phyloP scores from a whole-genome alignment of 2,797 vertebrate species.

The Crenuchus spilurus region DNA sequence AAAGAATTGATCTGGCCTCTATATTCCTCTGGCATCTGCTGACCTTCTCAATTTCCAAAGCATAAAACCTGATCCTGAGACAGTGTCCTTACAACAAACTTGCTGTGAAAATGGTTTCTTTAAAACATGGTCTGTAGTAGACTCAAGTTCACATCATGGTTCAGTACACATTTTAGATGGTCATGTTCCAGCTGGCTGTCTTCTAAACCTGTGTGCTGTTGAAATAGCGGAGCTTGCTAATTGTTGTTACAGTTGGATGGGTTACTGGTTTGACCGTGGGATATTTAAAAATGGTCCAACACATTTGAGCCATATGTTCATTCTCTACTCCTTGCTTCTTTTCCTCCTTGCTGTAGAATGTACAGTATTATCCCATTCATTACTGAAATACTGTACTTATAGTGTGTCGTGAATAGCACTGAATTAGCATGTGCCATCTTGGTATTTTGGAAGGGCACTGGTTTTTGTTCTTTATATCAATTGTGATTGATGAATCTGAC shows the following conservation, averaged over 20 bases:
- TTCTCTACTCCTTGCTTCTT: neutral
- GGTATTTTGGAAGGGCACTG: neutral
- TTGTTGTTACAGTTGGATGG: conserved; percentile 59
- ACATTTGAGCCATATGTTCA: conserved; percentile 27
- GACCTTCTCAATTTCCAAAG: neutral
- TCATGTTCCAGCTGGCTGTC: conserved; percentile 17
- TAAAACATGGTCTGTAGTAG: conserved; percentile 1
- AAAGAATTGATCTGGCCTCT: conserved; percentile 7
- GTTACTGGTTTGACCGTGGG: neutral
- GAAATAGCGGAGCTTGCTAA: conserved; percentile 70
- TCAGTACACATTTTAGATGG: conserved; percentile 7
- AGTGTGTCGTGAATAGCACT: neutral
- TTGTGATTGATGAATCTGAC: conserved; percentile 78
- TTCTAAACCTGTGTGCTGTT: conserved; percentile 53
- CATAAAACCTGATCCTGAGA: neutral
- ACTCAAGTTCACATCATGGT: neutral
- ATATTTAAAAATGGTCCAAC: conserved; percentile 22
- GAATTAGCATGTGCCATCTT: neutral
- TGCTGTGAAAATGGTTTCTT: conserved; percentile 2
- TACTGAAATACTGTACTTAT: neutral
- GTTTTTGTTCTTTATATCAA: conserved; percentile 71
- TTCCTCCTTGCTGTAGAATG: no score
- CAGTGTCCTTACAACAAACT: neutral
- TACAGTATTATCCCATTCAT: neutral
- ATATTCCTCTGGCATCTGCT: conserved; percentile 5